Evolutionary conservation across 2,797 vertebrate genomes (phyloP), one percentile per base, ranked within the genome.

Genomic region (Darevskia mixta): DNA sequence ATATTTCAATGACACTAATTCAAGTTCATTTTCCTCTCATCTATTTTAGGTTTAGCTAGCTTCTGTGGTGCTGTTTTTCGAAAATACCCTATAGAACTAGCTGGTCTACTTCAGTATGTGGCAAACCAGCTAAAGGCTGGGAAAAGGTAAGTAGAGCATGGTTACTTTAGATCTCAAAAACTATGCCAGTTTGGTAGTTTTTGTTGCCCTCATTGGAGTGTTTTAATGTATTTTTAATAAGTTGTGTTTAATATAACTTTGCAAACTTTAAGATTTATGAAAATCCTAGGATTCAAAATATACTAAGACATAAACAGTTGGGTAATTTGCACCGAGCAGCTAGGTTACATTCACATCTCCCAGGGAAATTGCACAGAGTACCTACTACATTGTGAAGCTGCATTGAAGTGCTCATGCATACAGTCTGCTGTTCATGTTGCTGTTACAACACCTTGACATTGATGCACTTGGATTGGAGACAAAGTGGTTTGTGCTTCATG

Each of bases 51-150:
- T 95, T 95, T 99, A 92, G 99, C 99, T 77, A 99, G 98, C 96
- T 98, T 99, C 86, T 99, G 99, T 95, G 99, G 99, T 92, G 98
- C 99, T 0, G 98, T 99, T 95, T 99, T 99, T 96, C 97, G 98
- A 87, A 99, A 99, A 96, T 99, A 99, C 93, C 99, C 99, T 0
- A 99, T 99, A 88, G 99, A 99, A 96, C 97, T 99, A 93, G 98
- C 98, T 80, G 99, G 99, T 69, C 98, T 99, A 43, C 98, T 99
- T 91, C 99, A 99, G 88, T 99, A 99, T 92, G 99, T 99, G 82
- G 99, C 99, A 94, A 99, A 99, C 97, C 99, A 99, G 91, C 97
- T 99, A 81, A 99, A 99, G 94, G 98, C 98, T 88, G 99, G 99
- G 64, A 99, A 99, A 96, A 99, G 99, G 99, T 98, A 95, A 92